These are phyloP conservation scores for Condylura cristata DNA, from an alignment of 2,113 vertebrate genomes.

Conservation along the genomic window DNA sequence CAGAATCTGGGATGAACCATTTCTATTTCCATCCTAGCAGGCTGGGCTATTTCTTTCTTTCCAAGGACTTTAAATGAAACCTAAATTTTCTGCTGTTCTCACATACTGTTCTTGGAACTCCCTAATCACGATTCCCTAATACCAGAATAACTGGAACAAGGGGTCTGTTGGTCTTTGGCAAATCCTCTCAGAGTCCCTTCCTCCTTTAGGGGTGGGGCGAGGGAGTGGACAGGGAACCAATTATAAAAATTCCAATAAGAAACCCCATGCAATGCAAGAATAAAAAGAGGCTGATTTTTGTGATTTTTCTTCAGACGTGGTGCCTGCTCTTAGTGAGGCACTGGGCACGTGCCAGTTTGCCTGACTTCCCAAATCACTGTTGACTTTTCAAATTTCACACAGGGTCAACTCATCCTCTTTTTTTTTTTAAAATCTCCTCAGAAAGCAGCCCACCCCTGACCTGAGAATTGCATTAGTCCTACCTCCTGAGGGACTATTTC, in stretches of 20 bases:
- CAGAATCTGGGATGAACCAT: slow-evolving; percentile 13
- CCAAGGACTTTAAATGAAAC: slow-evolving; percentile 29
- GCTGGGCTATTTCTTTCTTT: slow-evolving; percentile 41
- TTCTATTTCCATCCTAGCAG: slow-evolving; percentile 1
- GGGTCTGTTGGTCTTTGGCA: slow-evolving; percentile 44
- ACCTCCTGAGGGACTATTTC: slow-evolving; percentile 48
- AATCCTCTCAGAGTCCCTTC: not conserved
- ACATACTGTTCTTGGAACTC: slow-evolving; percentile 44
- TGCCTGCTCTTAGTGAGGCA: slow-evolving; percentile 38
- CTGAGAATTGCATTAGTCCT: slow-evolving; percentile 67
- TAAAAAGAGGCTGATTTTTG: slow-evolving; percentile 60
- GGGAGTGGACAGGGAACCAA: slow-evolving; percentile 48
- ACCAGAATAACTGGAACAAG: slow-evolving; percentile 49
- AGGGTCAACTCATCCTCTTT: slow-evolving; percentile 38
- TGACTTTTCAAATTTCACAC: slow-evolving; percentile 57
- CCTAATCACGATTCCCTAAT: slow-evolving; percentile 8
- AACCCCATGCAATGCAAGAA: slow-evolving; percentile 57
- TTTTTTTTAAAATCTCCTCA: slow-evolving; percentile 44
- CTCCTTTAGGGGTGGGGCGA: not conserved
- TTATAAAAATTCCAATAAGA: slow-evolving; percentile 44
- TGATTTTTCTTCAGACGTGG: slow-evolving; percentile 56
- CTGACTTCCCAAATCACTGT: slow-evolving; percentile 14
- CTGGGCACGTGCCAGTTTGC: slow-evolving; percentile 52
- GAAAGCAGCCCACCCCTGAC: slow-evolving; percentile 56
- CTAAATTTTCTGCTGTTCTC: slow-evolving; percentile 23